Conservation (phyloP, 2,797 vertebrate species). For the Propithecus deckenii region DNA sequence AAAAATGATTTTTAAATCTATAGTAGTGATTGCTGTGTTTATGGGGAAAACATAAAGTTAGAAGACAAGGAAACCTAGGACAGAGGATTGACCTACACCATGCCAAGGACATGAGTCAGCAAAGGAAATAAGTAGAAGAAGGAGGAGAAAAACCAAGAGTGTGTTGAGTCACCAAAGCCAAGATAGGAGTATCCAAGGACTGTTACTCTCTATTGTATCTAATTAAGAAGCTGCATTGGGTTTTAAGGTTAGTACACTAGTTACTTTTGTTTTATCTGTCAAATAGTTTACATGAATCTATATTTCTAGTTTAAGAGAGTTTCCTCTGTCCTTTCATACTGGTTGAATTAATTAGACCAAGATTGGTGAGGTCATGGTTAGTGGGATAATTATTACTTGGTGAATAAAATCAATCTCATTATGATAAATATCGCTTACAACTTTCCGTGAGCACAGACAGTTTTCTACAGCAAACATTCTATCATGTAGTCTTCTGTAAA, state of each 20-base stretch:
- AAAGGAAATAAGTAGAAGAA: neutral
- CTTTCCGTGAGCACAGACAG: constrained; percentile 1
- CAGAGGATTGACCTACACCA: neutral
- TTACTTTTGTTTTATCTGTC: neutral
- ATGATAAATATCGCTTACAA: neutral
- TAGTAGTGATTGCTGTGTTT: neutral
- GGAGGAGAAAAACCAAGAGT: neutral
- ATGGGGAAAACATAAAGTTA: neutral
- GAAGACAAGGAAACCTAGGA: neutral
- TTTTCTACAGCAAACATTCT: constrained; percentile 22
- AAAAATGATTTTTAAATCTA: constrained; percentile 6
- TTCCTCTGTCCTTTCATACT: neutral
- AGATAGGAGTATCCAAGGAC: neutral
- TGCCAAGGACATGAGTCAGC: neutral
- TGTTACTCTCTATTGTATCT: neutral
- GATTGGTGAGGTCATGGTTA: constrained; percentile 19
- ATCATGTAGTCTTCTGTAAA: neutral
- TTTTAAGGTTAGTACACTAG: neutral
- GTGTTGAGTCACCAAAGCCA: neutral
- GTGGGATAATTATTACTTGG: neutral
- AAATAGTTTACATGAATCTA: neutral
- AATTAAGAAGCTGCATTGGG: neutral
- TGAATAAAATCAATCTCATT: neutral
- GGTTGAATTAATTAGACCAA: constrained; percentile 26
- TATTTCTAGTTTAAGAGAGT: neutral